These are phyloP conservation scores for Ochropleura leucogaster DNA, from an alignment of 2,888 invertebrate species.

Conservation along the genomic window DNA sequence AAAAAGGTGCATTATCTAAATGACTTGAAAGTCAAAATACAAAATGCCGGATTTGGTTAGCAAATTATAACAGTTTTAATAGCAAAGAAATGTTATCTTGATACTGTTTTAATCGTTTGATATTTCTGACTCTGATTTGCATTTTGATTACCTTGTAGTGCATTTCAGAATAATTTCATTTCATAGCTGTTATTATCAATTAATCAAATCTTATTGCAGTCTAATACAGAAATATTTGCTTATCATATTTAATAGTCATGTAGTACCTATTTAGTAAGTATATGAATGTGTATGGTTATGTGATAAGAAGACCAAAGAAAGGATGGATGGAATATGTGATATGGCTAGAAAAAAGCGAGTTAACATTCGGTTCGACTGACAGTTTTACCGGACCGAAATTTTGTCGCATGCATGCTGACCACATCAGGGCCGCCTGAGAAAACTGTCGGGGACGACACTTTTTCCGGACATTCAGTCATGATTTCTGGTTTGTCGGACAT, in stretches of 20 bases:
- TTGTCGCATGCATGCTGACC: too few relatives aligned
- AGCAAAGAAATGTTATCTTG: constrained; percentile 15
- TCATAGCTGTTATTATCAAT: constrained; percentile 8
- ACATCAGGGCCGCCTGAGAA: too few relatives aligned
- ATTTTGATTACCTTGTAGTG: constrained; percentile 26
- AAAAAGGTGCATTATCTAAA: background rate
- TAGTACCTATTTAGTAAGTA: background rate
- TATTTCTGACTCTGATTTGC: constrained; percentile 17
- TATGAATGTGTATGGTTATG: too few relatives aligned
- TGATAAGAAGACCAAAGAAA: too few relatives aligned
- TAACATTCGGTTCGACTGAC: too few relatives aligned
- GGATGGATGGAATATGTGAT: too few relatives aligned
- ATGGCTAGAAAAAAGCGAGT: too few relatives aligned
- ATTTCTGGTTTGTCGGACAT: too few relatives aligned
- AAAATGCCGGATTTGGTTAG: constrained; percentile 2
- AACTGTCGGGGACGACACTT: too few relatives aligned
- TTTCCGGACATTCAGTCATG: too few relatives aligned
- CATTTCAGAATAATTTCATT: background rate
- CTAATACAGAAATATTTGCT: background rate
- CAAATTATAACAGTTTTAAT: constrained; percentile 31
- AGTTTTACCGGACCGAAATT: too few relatives aligned
- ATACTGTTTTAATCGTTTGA: constrained; percentile 23
- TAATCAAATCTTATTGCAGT: constrained; percentile 7
- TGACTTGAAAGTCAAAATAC: background rate
- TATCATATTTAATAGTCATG: background rate